Conservation (phyloP, 2,888 invertebrate species). For the Drosophila pegasa region DNA sequence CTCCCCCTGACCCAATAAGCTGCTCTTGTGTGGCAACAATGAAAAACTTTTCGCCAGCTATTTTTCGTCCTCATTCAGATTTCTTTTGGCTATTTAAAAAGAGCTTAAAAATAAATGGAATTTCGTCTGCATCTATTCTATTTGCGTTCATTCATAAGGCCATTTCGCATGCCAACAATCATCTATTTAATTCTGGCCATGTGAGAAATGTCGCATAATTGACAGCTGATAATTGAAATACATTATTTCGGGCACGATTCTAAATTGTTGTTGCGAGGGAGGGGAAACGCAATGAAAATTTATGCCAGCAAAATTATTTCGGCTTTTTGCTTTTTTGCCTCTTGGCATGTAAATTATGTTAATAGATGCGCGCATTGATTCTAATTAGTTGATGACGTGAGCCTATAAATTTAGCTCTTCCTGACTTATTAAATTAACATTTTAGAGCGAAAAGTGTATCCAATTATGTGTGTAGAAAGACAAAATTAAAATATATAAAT, state of each 20-base stretch:
- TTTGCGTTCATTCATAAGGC: constrained; percentile 12
- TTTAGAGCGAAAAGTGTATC: neutral
- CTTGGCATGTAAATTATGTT: constrained; percentile 15
- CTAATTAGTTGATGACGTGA: constrained; percentile 40
- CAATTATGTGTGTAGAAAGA: neutral
- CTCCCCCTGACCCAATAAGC: constrained; percentile 3
- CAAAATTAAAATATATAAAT: neutral
- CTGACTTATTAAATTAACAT: constrained; percentile 7
- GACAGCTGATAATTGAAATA: constrained; percentile 73
- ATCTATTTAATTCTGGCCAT: constrained; percentile 41
- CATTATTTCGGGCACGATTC: constrained; percentile 44
- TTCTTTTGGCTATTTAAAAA: constrained; percentile 28
- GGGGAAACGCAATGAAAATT: constrained; percentile 22
- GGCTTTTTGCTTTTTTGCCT: neutral
- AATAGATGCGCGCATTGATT: constrained; percentile 18
- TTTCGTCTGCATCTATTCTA: constrained; percentile 3
- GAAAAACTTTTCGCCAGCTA: constrained; percentile 52
- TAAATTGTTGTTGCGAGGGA: constrained; percentile 37
- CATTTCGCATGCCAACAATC: constrained; percentile 19
- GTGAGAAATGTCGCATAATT: constrained; percentile 60
- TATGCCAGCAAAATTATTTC: constrained; percentile 9
- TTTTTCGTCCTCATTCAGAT: constrained; percentile 17
- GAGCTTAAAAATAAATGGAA: constrained; percentile 36
- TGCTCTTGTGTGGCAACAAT: constrained; percentile 44
- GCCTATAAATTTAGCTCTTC: constrained; percentile 7